A percentile compares a stretch with the other conserved stretches of the same genome.
These are phyloP conservation scores for Xestia xanthographa DNA, from an alignment of 2,888 invertebrate species.

Conservation along the genomic window DNA sequence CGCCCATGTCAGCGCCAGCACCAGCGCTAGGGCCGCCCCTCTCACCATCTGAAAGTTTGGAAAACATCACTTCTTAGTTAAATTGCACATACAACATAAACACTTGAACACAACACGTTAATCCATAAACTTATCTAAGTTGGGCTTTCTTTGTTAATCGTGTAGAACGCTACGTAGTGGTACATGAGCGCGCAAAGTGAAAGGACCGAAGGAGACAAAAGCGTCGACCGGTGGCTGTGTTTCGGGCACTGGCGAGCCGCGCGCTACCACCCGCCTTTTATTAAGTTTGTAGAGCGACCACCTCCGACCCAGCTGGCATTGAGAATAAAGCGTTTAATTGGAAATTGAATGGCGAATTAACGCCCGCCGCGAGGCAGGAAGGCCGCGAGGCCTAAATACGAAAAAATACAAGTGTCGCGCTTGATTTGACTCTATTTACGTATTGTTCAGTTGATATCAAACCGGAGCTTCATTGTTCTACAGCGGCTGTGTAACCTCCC, in stretches of 20 bases:
- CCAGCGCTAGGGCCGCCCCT: constrained; percentile 88
- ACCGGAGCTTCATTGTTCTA: constrained; percentile 67
- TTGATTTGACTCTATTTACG: constrained; percentile 67
- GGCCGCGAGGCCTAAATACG: constrained; percentile 86
- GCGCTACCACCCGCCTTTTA: constrained; percentile 88
- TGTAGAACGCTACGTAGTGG: constrained; percentile 77
- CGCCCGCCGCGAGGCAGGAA: constrained; percentile 84
- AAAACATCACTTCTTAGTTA: constrained; percentile 83
- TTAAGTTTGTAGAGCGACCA: constrained; percentile 84
- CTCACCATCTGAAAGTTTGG: constrained; percentile 90
- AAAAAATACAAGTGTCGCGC: constrained; percentile 82
- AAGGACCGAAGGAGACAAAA: constrained; percentile 87
- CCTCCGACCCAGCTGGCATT: constrained; percentile 88
- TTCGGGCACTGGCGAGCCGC: constrained; percentile 86
- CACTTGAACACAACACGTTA: constrained; percentile 68
- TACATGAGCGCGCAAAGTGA: constrained; percentile 87
- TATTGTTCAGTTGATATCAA: constrained; percentile 69
- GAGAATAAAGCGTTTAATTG: constrained; percentile 89
- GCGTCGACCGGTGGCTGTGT: constrained; percentile 78
- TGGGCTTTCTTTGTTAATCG: constrained; percentile 81
- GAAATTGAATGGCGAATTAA: constrained; percentile 89
- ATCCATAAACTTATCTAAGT: constrained; percentile 87
- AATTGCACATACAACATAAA: constrained; percentile 66
- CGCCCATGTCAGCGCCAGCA: constrained; percentile 88
- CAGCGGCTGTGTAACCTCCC: constrained; percentile 66